Base-by-base conservation (phyloP, 2,113 vertebrate species). In the Bettongia penicillata region DNA sequence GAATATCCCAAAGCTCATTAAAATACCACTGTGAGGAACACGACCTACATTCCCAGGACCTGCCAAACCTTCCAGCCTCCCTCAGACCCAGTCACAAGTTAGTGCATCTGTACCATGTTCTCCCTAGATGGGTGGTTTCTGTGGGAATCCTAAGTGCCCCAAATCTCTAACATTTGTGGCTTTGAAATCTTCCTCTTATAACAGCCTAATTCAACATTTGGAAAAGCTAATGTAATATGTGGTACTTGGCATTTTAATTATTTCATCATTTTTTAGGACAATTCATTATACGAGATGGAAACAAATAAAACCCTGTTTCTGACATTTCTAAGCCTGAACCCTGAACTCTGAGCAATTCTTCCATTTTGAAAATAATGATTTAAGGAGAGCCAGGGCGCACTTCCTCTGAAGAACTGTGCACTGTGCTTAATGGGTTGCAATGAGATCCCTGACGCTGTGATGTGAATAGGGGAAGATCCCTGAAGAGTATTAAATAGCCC, bases 271-370 rank as follows among this genome's bases (percentile, higher is more conserved):
- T 97, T 55, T 97, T 97, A 97, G 97, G 96, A 94, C 97, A 97
- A 97, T 97, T 98, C 97, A 96, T 97, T 98, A 96, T 47, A 91
- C 94, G 95, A 96, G 95, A 97, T 91, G 93, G 97, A 97, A 98
- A 98, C 95, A 98, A 97, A 98, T 97, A 98, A 98, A 98, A 98
- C 97, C 97, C 97, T 97, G 97, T 97, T 98, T 98, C 97, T 96
- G 98, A 97, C 97, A 96, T 98, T 97, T 98, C 97, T 98, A 96
- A 97, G 96, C 95, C 97, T 95, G 97, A 98, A 97, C 96, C 61
- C 93, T 96, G 96, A 97, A 97, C 98, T 95, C 97, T 96, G 95
- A 92, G 95, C 95, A 97, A 97, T 97, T 94, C 97, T 96, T 95
- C 92, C 94, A 92, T 93, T 96, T 97, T 96, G 93, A 97, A 97